These are phyloP conservation scores for Stenodera caucasica DNA, from an alignment of 2,888 invertebrate species.

Conservation along the genomic window DNA sequence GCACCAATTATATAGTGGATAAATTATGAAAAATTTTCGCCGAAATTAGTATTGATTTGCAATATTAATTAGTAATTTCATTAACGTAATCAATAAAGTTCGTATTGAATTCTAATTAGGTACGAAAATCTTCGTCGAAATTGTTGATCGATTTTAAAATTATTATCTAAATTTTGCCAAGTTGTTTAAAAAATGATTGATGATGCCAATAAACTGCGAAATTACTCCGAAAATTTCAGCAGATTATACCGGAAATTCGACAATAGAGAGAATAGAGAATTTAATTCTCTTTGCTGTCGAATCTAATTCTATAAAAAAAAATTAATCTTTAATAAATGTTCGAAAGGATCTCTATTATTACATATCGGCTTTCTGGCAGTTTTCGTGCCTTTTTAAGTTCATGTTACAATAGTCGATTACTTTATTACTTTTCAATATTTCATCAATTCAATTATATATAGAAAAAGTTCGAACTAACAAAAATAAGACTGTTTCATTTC, in stretches of 20 bases:
- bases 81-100: conserved; percentile 10
- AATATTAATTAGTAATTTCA: neutral
- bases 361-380: too few species aligned
- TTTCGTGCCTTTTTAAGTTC: too few species aligned
- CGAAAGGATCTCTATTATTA: too few species aligned
- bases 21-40: neutral
- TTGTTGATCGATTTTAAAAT: neutral
- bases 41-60: neutral
- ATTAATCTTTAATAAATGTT: too few species aligned
- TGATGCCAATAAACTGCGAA: neutral
- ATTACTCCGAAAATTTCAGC: neutral
- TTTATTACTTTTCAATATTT: neutral
- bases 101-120: conserved; percentile 8
- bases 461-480: too few species aligned
- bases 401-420: neutral
- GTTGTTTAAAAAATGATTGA: neutral
- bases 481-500: too few species aligned
- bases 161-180: neutral
- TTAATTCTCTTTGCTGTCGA: too few species aligned
- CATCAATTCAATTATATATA: too few species aligned
- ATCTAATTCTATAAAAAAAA: too few species aligned
- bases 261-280: too few species aligned
- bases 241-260: too few species aligned
- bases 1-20: neutral
- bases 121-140: neutral